These are phyloP conservation scores for Malurus leucopterus DNA, from an alignment of 2,797 vertebrate genomes.

Conservation along the genomic window DNA sequence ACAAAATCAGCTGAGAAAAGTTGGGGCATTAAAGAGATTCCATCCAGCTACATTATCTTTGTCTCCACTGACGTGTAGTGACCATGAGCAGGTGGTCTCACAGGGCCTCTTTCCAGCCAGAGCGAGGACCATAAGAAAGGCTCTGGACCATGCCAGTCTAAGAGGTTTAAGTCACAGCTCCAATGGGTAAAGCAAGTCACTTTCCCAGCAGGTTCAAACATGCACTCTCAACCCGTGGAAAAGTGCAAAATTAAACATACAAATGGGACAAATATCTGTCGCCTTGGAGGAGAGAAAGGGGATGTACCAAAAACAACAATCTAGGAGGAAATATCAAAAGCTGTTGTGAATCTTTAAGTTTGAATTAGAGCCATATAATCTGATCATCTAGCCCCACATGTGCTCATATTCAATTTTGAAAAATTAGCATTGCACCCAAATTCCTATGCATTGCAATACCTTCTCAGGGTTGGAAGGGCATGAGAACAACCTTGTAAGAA, in stretches of 20 bases:
- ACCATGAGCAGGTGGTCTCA: neutral
- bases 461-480: neutral
- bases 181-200: neutral
- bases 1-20: neutral
- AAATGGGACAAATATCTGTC: neutral
- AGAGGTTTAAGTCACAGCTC: neutral
- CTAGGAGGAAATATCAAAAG: neutral
- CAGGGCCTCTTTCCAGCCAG: neutral
- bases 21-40: neutral
- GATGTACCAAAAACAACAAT: neutral
- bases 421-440: neutral
- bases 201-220: neutral
- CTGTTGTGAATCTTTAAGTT: neutral
- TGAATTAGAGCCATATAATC: neutral
- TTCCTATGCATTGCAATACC: neutral
- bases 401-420: neutral
- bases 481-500: neutral
- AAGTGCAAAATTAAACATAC: neutral
- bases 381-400: neutral
- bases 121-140: neutral
- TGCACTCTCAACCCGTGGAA: neutral
- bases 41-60: neutral
- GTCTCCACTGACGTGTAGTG: neutral
- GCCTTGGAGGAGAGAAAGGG: neutral
- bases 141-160: neutral